Evolutionary conservation across 2,113 vertebrate species (phyloP).

Genomic region (Trachemys scripta): DNA sequence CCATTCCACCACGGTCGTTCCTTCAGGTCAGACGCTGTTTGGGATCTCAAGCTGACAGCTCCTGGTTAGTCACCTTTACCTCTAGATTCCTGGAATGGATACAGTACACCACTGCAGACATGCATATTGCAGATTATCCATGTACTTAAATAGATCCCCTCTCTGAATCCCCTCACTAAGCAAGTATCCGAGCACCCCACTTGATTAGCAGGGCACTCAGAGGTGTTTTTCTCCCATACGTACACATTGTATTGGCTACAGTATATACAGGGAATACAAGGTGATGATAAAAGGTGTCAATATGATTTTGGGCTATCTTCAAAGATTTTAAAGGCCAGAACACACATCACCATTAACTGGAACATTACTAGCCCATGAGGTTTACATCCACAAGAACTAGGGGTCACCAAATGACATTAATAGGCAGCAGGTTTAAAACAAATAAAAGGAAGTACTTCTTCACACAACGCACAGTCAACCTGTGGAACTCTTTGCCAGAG

Average conservation of each 20-base stretch:
- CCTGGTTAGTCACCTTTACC: accelerated
- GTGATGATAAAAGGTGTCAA: neutral
- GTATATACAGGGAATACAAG: neutral
- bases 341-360: neutral
- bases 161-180: too few relatives aligned
- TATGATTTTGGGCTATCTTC: neutral
- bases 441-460: too few relatives aligned
- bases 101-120: neutral
- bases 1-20: neutral
- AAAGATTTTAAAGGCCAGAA: neutral
- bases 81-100: neutral
- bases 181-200: too few relatives aligned
- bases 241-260: neutral
- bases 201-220: too few relatives aligned
- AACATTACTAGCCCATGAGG: neutral
- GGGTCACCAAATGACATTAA: too few relatives aligned
- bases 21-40: neutral
- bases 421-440: too few relatives aligned
- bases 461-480: too few relatives aligned
- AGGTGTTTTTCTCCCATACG: accelerated
- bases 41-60: neutral
- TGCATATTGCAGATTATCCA: neutral
- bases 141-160: too few relatives aligned
- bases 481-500: too few relatives aligned
- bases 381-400: neutral